phyloP scores from a whole-genome alignment of 1,140 invertebrate genomes.

The Philotrypesis tridentata region DNA sequence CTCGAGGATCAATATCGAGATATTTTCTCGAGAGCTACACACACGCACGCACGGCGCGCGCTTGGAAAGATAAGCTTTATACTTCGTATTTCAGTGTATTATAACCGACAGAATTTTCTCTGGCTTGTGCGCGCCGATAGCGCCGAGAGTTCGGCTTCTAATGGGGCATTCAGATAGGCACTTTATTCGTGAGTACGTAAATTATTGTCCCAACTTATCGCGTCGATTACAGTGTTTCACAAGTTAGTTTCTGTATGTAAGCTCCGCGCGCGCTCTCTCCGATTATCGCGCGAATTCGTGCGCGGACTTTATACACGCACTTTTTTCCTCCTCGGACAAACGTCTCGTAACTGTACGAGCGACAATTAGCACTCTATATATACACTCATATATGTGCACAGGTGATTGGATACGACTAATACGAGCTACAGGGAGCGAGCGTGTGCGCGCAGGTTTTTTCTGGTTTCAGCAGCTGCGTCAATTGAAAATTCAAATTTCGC shows the following conservation, averaged over 20 bases:
- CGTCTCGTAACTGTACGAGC: neutral
- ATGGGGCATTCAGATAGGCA: conserved; percentile 1
- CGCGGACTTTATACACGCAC: neutral
- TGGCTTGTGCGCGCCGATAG: neutral
- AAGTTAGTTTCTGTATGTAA: neutral
- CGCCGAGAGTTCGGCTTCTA: neutral
- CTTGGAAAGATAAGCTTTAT: neutral
- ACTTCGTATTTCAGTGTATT: neutral
- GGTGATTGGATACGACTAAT: neutral
- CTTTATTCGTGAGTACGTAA: neutral
- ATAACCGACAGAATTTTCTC: neutral
- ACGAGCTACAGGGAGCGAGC: neutral
- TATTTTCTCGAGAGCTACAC: neutral
- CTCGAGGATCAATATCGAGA: neutral
- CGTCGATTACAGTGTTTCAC: conserved; percentile 1
- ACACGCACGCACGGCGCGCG: no score
- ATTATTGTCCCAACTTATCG: neutral
- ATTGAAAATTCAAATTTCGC: no score
- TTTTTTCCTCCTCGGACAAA: neutral
- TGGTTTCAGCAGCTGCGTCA: no score
- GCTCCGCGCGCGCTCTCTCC: neutral
- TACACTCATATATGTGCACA: neutral
- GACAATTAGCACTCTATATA: neutral
- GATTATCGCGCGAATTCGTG: no score
- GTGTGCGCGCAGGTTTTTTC: no score